These are phyloP conservation scores for Rotaria socialis DNA, from an alignment of 2,888 invertebrate species.

Conservation along the genomic window DNA sequence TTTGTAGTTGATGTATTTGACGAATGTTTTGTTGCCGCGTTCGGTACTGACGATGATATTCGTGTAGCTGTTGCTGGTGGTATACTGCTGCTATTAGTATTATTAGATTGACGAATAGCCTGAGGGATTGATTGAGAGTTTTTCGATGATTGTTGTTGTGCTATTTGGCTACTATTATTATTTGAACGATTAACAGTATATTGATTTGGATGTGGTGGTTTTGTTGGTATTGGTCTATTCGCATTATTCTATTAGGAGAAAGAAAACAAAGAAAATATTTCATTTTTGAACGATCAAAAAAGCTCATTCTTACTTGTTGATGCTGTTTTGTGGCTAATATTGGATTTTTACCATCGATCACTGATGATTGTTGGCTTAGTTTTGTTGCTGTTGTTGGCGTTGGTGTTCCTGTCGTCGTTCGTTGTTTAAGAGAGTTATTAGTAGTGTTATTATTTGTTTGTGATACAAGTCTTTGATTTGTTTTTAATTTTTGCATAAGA, in stretches of 20 bases:
- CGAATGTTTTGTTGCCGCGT: not conserved
- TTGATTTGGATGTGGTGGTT: constrained; percentile 27
- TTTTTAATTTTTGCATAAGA: constrained; percentile 32
- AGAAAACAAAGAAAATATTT: too few species aligned
- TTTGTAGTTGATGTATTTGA: not conserved
- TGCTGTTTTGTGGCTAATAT: not conserved
- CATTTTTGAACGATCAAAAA: not conserved
- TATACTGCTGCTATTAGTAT: not conserved
- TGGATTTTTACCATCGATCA: not conserved
- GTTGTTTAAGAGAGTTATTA: not conserved
- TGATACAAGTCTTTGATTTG: constrained; percentile 3
- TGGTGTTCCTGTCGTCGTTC: not conserved
- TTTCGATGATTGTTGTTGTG: constrained; percentile 24
- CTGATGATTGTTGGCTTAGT: not conserved
- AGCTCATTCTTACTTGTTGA: not conserved
- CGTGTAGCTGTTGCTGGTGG: not conserved
- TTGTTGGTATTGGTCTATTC: not conserved
- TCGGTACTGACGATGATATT: constrained; percentile 12
- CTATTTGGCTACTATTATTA: not conserved
- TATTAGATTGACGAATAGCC: constrained; percentile 7
- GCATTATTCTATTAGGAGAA: not conserved
- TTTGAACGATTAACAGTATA: constrained; percentile 31
- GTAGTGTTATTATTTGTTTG: constrained; percentile 7
- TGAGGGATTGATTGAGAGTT: not conserved
- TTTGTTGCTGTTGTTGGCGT: not conserved